Base-by-base conservation (phyloP, 2,888 invertebrate genomes). In the Dilophus febrilis region DNA sequence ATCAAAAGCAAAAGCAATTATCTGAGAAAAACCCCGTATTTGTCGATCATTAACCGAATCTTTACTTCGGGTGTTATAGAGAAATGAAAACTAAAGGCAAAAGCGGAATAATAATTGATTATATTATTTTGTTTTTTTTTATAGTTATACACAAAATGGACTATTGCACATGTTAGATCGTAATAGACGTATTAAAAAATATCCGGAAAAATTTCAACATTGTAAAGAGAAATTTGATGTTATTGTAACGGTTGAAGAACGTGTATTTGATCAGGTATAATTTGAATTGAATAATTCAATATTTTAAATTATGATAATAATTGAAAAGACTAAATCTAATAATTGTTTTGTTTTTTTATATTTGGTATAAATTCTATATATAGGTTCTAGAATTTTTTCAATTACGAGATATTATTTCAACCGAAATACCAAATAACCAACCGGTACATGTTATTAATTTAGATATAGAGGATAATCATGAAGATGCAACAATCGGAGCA, bases 381-480 rank as follows among this genome's bases (percentile, higher is more conserved):
- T 90, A 94, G 71, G 91, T 97, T 16, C 71, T 92, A 40, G 91
- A 94, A 63, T 88, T 83, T 74, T 79, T 90, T 72, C 86, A 90
- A 49, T n/a, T n/a, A n/a, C n/a, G n/a, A n/a, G n/a, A n/a, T n/a
- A n/a, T n/a, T n/a, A n/a, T n/a, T n/a, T n/a, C n/a, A n/a, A n/a
- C 77, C 72, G 26, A 71, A 82, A 53, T 74, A 40, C 79, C 83
- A 1, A 71, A 77, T 50, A 86, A 85, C 61, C 81, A 86, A 40
- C 84, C 90, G 6, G 92, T 88, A 3, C 98, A 99, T 67, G 77
- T 99, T 33, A 82, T 99, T 41, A 99, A 99, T 61, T 81, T 99
- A 49, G 98, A 99, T 58, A 94, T 99, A 51, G 92, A 91, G 60
- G 98, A 99, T 66, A 99, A 98, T 65, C 92, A 97, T 49, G 98